phyloP scores from a whole-genome alignment of 2,888 invertebrate genomes.

The Leptopterna dolabrata region DNA sequence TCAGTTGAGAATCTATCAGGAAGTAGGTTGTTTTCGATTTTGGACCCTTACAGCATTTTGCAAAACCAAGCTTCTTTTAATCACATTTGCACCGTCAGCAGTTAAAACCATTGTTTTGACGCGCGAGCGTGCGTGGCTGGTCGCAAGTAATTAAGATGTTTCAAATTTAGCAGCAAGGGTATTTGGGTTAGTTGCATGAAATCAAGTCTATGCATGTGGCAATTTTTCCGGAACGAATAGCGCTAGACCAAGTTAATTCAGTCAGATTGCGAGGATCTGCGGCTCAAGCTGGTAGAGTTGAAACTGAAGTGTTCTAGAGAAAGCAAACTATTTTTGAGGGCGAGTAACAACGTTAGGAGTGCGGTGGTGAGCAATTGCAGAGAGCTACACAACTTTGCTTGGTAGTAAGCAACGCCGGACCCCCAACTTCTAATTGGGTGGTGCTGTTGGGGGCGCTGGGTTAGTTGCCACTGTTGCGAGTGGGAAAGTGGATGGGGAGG shows the following conservation, averaged over 20 bases:
- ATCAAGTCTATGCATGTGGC: not conserved
- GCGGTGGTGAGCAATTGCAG: not conserved
- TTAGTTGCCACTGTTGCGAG: not conserved
- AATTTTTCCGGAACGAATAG: not conserved
- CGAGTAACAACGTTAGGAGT: constrained; percentile 36
- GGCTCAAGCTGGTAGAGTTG: not conserved
- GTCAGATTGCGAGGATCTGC: not conserved
- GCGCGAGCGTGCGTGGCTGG: no score
- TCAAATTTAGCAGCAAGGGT: no score
- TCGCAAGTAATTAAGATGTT: no score
- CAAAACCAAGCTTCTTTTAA: no score
- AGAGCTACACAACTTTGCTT: constrained; percentile 17
- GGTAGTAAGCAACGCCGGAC: constrained; percentile 1
- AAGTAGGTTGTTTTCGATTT: no score
- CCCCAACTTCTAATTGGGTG: constrained; percentile 46
- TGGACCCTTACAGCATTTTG: no score
- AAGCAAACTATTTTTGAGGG: constrained; percentile 36
- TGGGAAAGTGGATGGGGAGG: not conserved
- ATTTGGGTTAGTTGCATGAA: no score
- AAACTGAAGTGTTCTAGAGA: constrained; percentile 26
- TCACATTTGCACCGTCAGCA: no score
- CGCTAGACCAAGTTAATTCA: not conserved
- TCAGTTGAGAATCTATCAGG: no score
- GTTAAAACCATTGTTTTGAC: no score
- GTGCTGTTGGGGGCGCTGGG: not conserved